Evolutionary conservation across 2,888 invertebrate genomes (phyloP).

Genomic region (Mesorhabditis sp.): DNA sequence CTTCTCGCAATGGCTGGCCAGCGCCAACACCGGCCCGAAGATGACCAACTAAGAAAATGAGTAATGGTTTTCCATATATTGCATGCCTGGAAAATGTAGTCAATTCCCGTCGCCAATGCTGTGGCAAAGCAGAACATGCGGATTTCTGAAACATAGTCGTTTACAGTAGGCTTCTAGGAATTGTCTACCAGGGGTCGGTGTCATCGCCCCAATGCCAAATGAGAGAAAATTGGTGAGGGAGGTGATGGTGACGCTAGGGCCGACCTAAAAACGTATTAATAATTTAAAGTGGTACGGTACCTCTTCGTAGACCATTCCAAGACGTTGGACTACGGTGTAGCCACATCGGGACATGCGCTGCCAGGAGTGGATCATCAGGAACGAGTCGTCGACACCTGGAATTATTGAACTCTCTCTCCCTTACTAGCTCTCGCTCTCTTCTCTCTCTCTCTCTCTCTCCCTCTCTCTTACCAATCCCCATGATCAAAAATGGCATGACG

Average conservation of each 20-base stretch:
- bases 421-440: not conserved
- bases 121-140: conserved; percentile 56
- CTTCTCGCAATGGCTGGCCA: conserved; percentile 44
- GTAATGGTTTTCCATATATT: too few relatives aligned
- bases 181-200: conserved; percentile 53
- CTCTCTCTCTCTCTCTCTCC: conserved; percentile 19
- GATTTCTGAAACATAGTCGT: conserved; percentile 39
- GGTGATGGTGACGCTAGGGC: conserved; percentile 56
- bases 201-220: conserved; percentile 54
- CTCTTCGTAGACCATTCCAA: conserved; percentile 50
- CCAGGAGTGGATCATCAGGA: conserved; percentile 55
- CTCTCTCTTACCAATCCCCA: conserved; percentile 50
- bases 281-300: conserved; percentile 7
- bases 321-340: conserved; percentile 29
- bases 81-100: conserved; percentile 39
- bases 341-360: conserved; percentile 38
- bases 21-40: conserved; percentile 51
- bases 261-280: conserved; percentile 24
- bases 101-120: conserved; percentile 51
- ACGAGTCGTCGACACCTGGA: conserved; percentile 50
- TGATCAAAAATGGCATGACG: conserved; percentile 55
- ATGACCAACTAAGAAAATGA: conserved; percentile 31
- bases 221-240: conserved; percentile 57
- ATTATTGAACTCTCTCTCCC: conserved; percentile 11
- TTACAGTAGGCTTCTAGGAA: not conserved